Evolutionary conservation across 2,113 vertebrate genomes (phyloP), one percentile per base, ranked within the genome.

Genomic region (Semicossyphus pulcher): DNA sequence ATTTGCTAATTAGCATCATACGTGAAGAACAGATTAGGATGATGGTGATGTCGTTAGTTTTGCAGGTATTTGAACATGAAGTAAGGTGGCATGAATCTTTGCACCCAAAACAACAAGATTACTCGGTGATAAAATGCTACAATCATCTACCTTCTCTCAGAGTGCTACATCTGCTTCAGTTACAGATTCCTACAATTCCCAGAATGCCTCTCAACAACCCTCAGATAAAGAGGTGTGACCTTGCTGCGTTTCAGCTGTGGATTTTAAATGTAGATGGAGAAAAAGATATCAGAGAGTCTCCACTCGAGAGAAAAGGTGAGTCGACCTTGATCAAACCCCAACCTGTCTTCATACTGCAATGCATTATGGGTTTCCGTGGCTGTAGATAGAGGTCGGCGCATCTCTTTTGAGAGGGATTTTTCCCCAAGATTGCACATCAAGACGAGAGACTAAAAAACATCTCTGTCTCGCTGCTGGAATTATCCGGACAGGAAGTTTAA

Each of bases 301-400:
- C 58, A 1, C 16, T 32, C 4, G 9, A 51, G 34, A 1, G 36
- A 37, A 48, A 69, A 68, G 70, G 54, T 42, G 56, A 65, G 42
- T 57, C 5, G 44, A 76, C 78, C 78, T 87, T 74, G 41, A 72
- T 63, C 49, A 54, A 71, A 45, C 6, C 57, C 20, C 53, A n/a
- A 74, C 54, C n/a, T 52, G 69, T 48, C 59, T 74, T 51, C 29
- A n/a, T 14, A 8, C 57, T 36, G 60, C 66, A 60, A 28, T 53
- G 80, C 64, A 59, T 67, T 57, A 8, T 72, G 65, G 66, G 64
- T 14, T 25, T 45, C 28, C 4, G 20, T 4, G 8, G 42, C n/a
- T 44, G 52, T 32, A 11, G 4, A 37, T 11, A n/a, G n/a, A n/a
- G n/a, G n/a, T n/a, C n/a, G n/a, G n/a, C n/a, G n/a, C n/a, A n/a